Evolutionary conservation across 2,888 invertebrate species (phyloP).

Genomic region (Eurois occulta): DNA sequence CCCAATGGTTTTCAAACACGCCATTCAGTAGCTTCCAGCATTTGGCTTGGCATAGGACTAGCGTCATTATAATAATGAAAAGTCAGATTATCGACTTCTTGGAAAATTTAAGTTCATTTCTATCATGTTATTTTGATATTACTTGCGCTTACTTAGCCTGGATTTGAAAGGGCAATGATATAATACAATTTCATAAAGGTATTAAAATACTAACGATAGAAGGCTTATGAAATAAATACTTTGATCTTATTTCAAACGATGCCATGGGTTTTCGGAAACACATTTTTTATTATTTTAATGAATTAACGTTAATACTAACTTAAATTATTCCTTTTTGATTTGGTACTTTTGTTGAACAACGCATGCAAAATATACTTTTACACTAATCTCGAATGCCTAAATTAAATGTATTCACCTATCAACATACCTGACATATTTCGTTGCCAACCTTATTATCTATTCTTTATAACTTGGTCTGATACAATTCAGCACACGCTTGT

Average conservation of each 20-base stretch:
- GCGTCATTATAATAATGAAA: not conserved
- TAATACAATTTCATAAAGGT: conserved; percentile 35
- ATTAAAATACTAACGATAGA: conserved; percentile 25
- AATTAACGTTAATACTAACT: not conserved
- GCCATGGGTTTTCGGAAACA: not conserved
- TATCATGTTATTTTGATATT: conserved; percentile 10
- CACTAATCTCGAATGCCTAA: conserved; percentile 5
- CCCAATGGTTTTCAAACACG: not conserved
- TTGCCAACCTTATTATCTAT: conserved; percentile 9
- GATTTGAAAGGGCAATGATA: conserved; percentile 35
- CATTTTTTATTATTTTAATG: not conserved
- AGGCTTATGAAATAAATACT: conserved; percentile 22
- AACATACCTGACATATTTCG: conserved; percentile 12
- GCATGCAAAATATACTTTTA: conserved; percentile 3
- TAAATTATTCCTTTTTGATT: not conserved
- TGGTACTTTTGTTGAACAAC: conserved; percentile 11
- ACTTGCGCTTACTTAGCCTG: not conserved
- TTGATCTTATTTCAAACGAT: conserved; percentile 21
- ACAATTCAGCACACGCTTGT: conserved; percentile 30
- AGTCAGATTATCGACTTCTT: not conserved
- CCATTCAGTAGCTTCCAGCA: conserved; percentile 15
- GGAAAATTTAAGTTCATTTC: not conserved
- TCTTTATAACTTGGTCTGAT: conserved; percentile 23
- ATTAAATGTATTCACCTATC: conserved; percentile 13
- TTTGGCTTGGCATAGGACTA: conserved; percentile 16